Evolutionary conservation across 2,113 vertebrate genomes (phyloP).

Genomic region (Sphaerodactylus townsendi): DNA sequence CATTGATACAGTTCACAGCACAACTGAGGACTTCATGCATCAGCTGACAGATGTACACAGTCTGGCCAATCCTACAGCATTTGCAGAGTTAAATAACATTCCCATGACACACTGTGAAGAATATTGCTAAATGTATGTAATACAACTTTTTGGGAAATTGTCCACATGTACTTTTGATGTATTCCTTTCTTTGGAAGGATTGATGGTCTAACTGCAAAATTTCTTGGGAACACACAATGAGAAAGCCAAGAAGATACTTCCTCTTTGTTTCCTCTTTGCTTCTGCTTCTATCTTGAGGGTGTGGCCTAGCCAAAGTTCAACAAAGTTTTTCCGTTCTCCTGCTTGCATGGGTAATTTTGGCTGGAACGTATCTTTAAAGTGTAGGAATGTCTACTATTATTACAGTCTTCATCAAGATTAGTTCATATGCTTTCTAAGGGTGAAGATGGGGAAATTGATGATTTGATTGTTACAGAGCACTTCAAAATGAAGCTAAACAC

Average conservation of each 20-base stretch:
- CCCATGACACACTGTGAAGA: constrained; percentile 71
- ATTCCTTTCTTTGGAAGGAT: neutral
- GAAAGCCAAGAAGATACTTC: neutral
- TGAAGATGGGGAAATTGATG: neutral
- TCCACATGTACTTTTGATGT: no score
- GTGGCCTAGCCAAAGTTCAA: neutral
- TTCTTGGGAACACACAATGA: neutral
- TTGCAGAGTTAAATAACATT: constrained; percentile 74
- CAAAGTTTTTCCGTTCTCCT: neutral
- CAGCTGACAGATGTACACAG: constrained; percentile 72
- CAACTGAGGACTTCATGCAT: constrained; percentile 77
- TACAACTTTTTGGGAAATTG: neutral
- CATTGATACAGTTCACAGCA: constrained; percentile 82
- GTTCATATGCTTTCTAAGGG: neutral
- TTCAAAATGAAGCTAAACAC: neutral
- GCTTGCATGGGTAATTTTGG: neutral
- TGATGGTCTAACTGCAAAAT: neutral
- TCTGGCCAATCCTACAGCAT: constrained; percentile 70
- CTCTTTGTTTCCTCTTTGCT: neutral
- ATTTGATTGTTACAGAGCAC: neutral
- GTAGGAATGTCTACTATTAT: neutral
- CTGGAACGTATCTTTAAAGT: no score
- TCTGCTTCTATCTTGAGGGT: neutral
- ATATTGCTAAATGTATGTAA: constrained; percentile 61
- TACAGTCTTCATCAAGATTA: neutral